Conservation (phyloP, 2,797 vertebrate species). For the Myripristis murdjan region DNA sequence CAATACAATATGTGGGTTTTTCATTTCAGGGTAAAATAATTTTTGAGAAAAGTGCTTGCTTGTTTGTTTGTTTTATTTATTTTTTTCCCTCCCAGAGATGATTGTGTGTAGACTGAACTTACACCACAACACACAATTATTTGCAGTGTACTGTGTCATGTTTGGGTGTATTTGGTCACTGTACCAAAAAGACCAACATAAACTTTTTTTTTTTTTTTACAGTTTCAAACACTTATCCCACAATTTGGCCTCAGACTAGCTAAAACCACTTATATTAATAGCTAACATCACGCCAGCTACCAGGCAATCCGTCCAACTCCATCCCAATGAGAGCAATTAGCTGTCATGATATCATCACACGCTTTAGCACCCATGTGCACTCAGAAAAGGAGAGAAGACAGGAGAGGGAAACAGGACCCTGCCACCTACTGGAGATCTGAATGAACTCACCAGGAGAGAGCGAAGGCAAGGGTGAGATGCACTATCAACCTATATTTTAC, state of each 20-base stretch:
- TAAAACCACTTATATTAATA: conserved; percentile 72
- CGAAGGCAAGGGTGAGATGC: conserved; percentile 1
- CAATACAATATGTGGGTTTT: conserved; percentile 29
- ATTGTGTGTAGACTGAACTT: conserved; percentile 11
- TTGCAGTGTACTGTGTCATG: conserved; percentile 9
- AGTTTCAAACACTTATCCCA: conserved; percentile 58
- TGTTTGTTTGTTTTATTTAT: too few species aligned
- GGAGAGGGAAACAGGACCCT: conserved; percentile 73
- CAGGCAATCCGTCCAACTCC: conserved; percentile 74
- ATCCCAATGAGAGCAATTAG: conserved; percentile 82
- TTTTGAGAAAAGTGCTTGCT: conserved; percentile 47
- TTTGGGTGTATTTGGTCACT: conserved; percentile 21
- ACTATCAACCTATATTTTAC: background rate
- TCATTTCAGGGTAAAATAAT: conserved; percentile 39
- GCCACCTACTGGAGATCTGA: conserved; percentile 85
- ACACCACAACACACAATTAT: conserved; percentile 17
- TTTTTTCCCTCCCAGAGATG: conserved; percentile 24
- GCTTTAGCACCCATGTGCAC: conserved; percentile 75
- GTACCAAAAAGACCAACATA: conserved; percentile 43
- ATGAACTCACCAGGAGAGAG: conserved; percentile 61
- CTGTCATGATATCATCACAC: conserved; percentile 84
- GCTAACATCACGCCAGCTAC: conserved; percentile 69
- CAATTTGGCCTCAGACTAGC: conserved; percentile 62
- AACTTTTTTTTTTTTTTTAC: background rate
- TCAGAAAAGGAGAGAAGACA: conserved; percentile 56